phyloP scores from a whole-genome alignment of 2,888 invertebrate species.

The Drosophila anomalata region DNA sequence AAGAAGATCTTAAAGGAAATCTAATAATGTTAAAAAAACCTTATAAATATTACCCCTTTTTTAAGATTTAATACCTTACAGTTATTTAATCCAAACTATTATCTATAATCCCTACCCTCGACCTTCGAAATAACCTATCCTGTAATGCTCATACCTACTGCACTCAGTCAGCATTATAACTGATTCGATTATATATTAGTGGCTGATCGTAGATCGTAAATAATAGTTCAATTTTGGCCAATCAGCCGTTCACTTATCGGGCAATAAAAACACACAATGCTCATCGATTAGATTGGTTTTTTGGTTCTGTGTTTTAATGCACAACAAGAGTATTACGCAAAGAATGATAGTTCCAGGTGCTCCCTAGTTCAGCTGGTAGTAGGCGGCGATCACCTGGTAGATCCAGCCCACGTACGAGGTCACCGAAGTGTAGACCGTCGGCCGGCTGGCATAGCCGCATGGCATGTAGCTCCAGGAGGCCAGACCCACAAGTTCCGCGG shows the following conservation, averaged over 20 bases:
- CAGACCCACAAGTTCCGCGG: conserved; percentile 67
- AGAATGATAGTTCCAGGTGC: background rate
- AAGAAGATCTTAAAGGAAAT: too few species aligned
- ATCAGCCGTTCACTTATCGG: conserved; percentile 40
- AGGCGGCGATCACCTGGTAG: conserved; percentile 70
- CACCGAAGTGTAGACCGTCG: conserved; percentile 68
- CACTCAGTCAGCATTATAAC: conserved; percentile 25
- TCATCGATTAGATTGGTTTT: conserved; percentile 32
- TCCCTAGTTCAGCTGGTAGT: conserved; percentile 64
- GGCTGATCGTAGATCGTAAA: conserved; percentile 36
- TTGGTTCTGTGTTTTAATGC: conserved; percentile 27
- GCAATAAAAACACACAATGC: conserved; percentile 18
- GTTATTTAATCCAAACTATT: background rate
- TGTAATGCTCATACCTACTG: background rate
- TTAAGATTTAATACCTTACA: too few species aligned
- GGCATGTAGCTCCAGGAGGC: conserved; percentile 79
- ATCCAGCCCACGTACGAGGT: conserved; percentile 73
- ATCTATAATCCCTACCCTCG: background rate
- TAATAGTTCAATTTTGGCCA: conserved; percentile 36
- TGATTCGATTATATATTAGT: conserved; percentile 14
- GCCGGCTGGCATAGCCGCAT: conserved; percentile 71
- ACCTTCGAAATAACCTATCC: background rate
- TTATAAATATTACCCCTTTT: too few species aligned
- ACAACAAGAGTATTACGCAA: conserved; percentile 35
- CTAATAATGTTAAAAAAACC: too few species aligned